Base-by-base conservation (phyloP, 1,140 invertebrate species). In the Holotrichia oblita region DNA sequence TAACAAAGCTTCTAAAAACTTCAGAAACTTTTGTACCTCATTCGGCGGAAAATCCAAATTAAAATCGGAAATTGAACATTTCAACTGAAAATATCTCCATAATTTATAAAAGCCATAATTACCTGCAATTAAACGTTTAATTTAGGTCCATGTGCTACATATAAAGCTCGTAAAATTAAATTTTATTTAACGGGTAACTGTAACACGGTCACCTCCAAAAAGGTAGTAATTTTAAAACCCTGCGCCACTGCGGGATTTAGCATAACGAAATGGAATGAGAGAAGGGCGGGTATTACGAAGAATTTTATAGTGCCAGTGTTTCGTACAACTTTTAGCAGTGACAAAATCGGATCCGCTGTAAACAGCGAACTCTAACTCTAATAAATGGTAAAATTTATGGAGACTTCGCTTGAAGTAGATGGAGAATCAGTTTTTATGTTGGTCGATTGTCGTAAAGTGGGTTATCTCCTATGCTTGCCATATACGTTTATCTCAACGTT, bases 351-450 rank as follows among this genome's bases (percentile, higher is more conserved):
- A 69, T 69, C 61, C 61, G 61, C 22, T 69, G 61, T 69, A 69
- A 64, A 69, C 61, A 27, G 61, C 24, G 61, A 69, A 9, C 27
- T 17, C 7, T 34, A 69, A 69, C 22, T 17, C 61, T 20, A 69
- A 69, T 22, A 69, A 69, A 69, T 69, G 61, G 20, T 27, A 22
- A 69, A 69, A 69, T 69, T 69, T 69, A 69, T 69, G 61, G 20
- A 9, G 61, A 69, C 8, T 34, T 69, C 8, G 17, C 10, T 69
- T 17, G 24, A 34, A 55, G 20, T 69, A 69, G 0, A 69, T 6
- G 61, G 61, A 27, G 61, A 69, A 69, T 69, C 61, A 34, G 61
- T 69, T 69, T 69, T 69, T 69, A 69, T 69, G 61, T 69, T 69
- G 17, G 61, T 12, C 61, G 61, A 69, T 69, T 69, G 61, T 69